Base-by-base conservation (phyloP, 2,797 vertebrate species). In the Acestrorhynchus altus region DNA sequence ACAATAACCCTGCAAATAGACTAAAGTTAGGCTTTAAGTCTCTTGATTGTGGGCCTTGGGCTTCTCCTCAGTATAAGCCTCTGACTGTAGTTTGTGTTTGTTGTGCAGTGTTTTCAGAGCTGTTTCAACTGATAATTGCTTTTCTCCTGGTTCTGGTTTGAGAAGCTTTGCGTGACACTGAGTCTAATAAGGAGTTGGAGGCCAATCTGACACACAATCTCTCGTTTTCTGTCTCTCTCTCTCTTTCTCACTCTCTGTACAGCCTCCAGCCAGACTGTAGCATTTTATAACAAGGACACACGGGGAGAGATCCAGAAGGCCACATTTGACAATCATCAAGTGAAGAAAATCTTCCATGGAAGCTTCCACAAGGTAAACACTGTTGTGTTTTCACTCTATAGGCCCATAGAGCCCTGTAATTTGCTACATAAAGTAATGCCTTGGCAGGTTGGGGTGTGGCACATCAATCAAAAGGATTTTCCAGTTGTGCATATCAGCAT, bases 361-460 rank as follows among this genome's bases (percentile, higher is more conserved):
- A 99, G 97, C 89, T 99, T 98, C 91, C 98, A 99, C 89, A 99
- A 99, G 97, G 98, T 99, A 95, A 96, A 70, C 44, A 18, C 11
- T 28, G 46, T 18, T 18, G 51, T 20, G 22, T 67, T 71, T 20
- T 64, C 35, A 28, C 16, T 52, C 22, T 40, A 26, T 52, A 60
- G 8, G 15, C 31, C 13, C 44, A n/a, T 4, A 31, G 42, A n/a
- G 20, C 18, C 39, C 56, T 49, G 57, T 76, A 61, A 74, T 75
- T 31, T 72, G 60, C 5, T 59, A 54, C 39, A 51, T 78, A 76
- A 51, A 77, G 57, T 49, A 81, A 71, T n/a, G 0, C 57, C 26
- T 74, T 20, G 61, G 5, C 18, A 22, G 39, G 61, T 7, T 42
- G 56, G 65, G 64, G 68, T 56, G n/a, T 59, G 76, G 74, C 63